Percentiles rank a stretch among this genome's conserved stretches.
These are phyloP conservation scores for Apotomis capreana DNA, from an alignment of 2,888 invertebrate species.

Conservation along the genomic window DNA sequence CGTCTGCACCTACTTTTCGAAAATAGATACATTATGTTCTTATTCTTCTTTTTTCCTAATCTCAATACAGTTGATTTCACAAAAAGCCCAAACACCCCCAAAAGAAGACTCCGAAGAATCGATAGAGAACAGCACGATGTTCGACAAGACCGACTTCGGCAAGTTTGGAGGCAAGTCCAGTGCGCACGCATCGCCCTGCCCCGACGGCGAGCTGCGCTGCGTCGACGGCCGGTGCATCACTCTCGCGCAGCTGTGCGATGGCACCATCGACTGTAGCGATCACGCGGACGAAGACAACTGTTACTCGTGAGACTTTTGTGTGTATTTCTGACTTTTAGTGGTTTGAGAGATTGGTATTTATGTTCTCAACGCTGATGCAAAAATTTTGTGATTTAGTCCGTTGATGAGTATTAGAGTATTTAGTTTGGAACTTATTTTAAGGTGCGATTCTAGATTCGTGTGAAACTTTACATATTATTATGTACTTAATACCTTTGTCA, in stretches of 20 bases:
- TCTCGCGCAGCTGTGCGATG: constrained; percentile 85
- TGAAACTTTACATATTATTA: too few species aligned
- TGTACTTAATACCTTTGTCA: too few species aligned
- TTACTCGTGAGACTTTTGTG: constrained; percentile 68
- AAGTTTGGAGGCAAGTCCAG: constrained; percentile 46
- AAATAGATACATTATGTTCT: not conserved
- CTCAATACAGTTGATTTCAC: constrained; percentile 43
- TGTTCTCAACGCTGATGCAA: not conserved
- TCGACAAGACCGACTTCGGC: constrained; percentile 42
- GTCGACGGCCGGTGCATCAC: constrained; percentile 86
- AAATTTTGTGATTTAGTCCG: not conserved
- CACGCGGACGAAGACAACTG: constrained; percentile 86
- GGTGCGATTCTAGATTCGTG: too few species aligned
- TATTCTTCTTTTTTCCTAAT: not conserved
- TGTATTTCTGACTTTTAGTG: not conserved
- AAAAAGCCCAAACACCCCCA: constrained; percentile 61
- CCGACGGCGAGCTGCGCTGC: constrained; percentile 83
- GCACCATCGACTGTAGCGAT: constrained; percentile 84
- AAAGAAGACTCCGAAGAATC: constrained; percentile 49
- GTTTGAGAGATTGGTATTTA: constrained; percentile 9
- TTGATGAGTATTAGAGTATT: not conserved
- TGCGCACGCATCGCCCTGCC: constrained; percentile 78
- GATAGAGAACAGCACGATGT: constrained; percentile 52
- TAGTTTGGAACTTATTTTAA: too few species aligned
- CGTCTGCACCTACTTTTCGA: too few species aligned